phyloP scores from a whole-genome alignment of 1,140 invertebrate species.

The Drosophila hydei region DNA sequence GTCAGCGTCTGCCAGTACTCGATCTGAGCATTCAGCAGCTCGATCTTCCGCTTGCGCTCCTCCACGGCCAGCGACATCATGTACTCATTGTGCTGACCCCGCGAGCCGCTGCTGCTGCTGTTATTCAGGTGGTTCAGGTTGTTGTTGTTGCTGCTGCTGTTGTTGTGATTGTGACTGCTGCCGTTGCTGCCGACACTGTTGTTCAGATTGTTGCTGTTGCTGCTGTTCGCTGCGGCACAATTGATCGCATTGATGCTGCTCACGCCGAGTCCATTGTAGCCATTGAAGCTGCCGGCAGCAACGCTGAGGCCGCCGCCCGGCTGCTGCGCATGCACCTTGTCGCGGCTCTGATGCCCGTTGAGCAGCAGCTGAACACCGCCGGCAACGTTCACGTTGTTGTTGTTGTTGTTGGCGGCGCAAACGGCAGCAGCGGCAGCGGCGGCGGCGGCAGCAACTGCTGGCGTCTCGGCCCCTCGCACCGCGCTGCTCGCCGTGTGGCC shows the following conservation, averaged over 20 bases:
- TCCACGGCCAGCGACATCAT: conserved; percentile 72
- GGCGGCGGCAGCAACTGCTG: conserved; percentile 15
- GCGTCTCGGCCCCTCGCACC: not conserved
- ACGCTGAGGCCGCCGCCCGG: conserved; percentile 45
- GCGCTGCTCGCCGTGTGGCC: conserved; percentile 38
- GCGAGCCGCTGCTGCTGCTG: conserved; percentile 12
- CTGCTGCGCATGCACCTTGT: conserved; percentile 34
- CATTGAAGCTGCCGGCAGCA: conserved; percentile 65
- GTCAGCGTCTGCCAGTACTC: conserved; percentile 81
- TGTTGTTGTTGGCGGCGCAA: conserved; percentile 13
- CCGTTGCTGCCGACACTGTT: conserved; percentile 22
- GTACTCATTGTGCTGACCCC: conserved; percentile 65
- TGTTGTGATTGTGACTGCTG: conserved; percentile 3
- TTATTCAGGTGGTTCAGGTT: not conserved
- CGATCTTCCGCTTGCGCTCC: conserved; percentile 75
- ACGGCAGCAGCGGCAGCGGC: conserved; percentile 11
- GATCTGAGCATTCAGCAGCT: conserved; percentile 78
- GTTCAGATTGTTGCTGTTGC: conserved; percentile 22
- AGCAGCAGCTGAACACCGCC: conserved; percentile 61
- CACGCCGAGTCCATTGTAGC: conserved; percentile 61
- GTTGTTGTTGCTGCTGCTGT: conserved; percentile 1
- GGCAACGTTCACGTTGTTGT: conserved; percentile 3
- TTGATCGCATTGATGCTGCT: conserved; percentile 35
- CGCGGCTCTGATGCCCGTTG: conserved; percentile 50
- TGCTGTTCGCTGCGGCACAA: no score